These are phyloP conservation scores for Elymnias hypermnestra DNA, from an alignment of 1,140 invertebrate species.

Conservation along the genomic window DNA sequence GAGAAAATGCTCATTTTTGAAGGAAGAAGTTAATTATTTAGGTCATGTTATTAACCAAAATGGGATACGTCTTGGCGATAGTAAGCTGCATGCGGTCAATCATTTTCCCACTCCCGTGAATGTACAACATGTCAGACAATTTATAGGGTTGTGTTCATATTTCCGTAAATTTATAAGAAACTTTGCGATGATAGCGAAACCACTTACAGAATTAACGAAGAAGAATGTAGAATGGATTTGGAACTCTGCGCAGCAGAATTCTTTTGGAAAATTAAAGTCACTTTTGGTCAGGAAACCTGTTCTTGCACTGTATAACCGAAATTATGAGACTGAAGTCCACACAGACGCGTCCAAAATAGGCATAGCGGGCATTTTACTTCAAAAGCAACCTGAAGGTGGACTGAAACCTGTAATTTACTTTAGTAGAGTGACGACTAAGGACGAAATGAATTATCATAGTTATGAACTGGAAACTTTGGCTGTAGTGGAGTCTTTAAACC, in stretches of 20 bases:
- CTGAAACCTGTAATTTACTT: slow-evolving; percentile 16
- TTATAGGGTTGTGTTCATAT: slow-evolving; percentile 14
- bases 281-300: slow-evolving; percentile 14
- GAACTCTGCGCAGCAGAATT: slow-evolving; percentile 11
- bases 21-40: slow-evolving; percentile 7
- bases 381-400: slow-evolving; percentile 3
- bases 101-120: no score
- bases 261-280: slow-evolving; percentile 17
- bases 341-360: slow-evolving; percentile 23
- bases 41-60: slow-evolving; percentile 15
- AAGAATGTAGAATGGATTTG: slow-evolving; percentile 17
- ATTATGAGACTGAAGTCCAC: slow-evolving; percentile 14
- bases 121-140: slow-evolving; percentile 7
- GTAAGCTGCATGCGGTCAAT: not conserved
- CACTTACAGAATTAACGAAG: slow-evolving; percentile 20
- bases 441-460: slow-evolving; percentile 17
- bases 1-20: slow-evolving; percentile 13
- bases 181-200: slow-evolving; percentile 21
- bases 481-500: slow-evolving; percentile 30
- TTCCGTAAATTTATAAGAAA: slow-evolving; percentile 18
- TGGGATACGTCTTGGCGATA: not conserved
- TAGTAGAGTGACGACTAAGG: slow-evolving; percentile 20
- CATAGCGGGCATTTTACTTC: slow-evolving; percentile 20
- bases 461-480: slow-evolving; percentile 27
- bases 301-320: slow-evolving; percentile 19